Base-by-base conservation (phyloP, 2,113 vertebrate genomes). In the Colinus virginianus region DNA sequence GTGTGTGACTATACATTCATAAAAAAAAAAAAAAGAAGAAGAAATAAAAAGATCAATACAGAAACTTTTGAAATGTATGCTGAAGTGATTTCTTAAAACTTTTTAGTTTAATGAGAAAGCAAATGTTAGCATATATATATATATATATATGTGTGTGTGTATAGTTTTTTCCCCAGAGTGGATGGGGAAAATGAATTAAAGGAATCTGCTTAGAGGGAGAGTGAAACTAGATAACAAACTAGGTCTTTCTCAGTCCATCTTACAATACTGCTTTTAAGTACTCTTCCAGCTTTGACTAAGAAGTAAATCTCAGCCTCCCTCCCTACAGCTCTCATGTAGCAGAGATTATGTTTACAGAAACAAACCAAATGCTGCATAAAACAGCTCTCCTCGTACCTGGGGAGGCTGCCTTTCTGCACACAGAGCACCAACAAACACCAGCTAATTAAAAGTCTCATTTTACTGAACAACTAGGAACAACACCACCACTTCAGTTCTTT, bases 1-100 rank as follows among this genome's bases (percentile, higher is more conserved):
- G 97, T 96, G 22, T 97, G 97, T 94, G 97, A 97, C 96, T 97
- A 88, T 36, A 96, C 64, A 87, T 48, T 45, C 76, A 93, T 53
- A 91, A 70, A 61, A 87, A 92, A 63, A 55, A 51, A 91, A 5
- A 49, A 72, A 59, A 19, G 71, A 53, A 94, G 84, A 94, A 82
- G 15, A 61, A 1, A 12, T n/a, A 66, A 63, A 75, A 46, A 62
- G 26, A 89, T 97, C 80, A 97, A 48, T 76, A 90, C 26, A 55
- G 42, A 34, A 53, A 38, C 61, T 68, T 85, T 2, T 53, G 46
- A 79, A 76, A n/a, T 9, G 13, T 25, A 18, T 6, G 11, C 13
- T 36, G 38, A 81, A 88, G 38, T 32, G 0, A 3, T 32, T 84
- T 76, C 38, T 6, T 17, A 11, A 46, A 45, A 21, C 28, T 28